Conservation (phyloP, 2,797 vertebrate species). For the Mallotus villosus region DNA sequence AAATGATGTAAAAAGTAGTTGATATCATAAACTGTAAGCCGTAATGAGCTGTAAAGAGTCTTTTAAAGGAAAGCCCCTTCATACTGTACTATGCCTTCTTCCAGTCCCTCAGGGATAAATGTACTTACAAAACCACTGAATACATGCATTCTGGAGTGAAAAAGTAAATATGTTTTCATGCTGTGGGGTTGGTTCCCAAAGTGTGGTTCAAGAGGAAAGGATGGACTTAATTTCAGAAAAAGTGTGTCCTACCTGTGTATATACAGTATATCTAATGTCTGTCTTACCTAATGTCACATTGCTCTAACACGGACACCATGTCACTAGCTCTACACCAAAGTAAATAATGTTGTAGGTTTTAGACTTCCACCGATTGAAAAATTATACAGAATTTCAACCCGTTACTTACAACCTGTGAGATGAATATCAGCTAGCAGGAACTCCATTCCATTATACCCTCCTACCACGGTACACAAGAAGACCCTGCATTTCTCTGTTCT, state of each 20-base stretch:
- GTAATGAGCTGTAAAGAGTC: constrained; percentile 44
- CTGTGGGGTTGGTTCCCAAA: background rate
- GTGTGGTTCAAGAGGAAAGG: too few relatives aligned
- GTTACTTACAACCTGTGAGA: constrained; percentile 7
- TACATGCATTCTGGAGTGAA: too few relatives aligned
- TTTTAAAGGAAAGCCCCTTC: constrained; percentile 30
- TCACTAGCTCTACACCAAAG: background rate
- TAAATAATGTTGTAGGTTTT: background rate
- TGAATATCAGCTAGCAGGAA: constrained; percentile 18
- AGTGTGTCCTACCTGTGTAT: too few relatives aligned
- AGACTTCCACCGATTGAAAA: background rate
- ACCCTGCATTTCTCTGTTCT: constrained; percentile 33
- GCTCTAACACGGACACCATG: background rate
- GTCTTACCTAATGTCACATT: background rate
- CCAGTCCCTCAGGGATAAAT: too few relatives aligned
- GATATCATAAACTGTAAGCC: constrained; percentile 32
- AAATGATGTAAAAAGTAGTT: constrained; percentile 41
- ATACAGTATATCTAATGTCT: too few relatives aligned
- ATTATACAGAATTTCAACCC: constrained; percentile 13
- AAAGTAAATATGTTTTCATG: background rate
- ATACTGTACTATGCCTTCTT: background rate
- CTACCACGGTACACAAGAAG: constrained; percentile 29
- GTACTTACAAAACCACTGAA: too few relatives aligned
- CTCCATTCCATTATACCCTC: constrained; percentile 3
- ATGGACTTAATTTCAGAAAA: too few relatives aligned